phyloP scores from a whole-genome alignment of 2,888 invertebrate species.

The Itoplectis maculator region DNA sequence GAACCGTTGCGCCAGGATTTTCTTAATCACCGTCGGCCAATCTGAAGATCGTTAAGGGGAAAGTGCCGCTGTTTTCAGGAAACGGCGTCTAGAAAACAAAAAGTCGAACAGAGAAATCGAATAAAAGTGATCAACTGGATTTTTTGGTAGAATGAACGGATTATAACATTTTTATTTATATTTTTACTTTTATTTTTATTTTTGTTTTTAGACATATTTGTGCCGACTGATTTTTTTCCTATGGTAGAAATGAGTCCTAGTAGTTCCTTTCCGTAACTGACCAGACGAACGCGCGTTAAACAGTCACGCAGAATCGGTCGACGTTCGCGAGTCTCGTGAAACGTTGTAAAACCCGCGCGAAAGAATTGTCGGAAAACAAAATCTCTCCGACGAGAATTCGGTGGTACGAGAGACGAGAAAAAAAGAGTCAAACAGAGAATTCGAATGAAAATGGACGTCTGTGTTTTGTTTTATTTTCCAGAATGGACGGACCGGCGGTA shows the following conservation, averaged over 20 bases:
- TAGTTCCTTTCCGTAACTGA: not conserved
- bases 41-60: conserved; percentile 53
- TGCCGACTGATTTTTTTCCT: not conserved
- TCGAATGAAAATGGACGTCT: conserved; percentile 53
- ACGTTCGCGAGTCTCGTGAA: not conserved
- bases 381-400: conserved; percentile 32
- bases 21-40: conserved; percentile 68
- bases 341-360: not conserved
- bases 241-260: not conserved
- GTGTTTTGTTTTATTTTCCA: conserved; percentile 67
- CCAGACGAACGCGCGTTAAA: conserved; percentile 17
- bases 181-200: too few relatives aligned
- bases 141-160: too few relatives aligned
- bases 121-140: too few relatives aligned
- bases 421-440: conserved; percentile 47
- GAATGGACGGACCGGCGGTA: conserved; percentile 86
- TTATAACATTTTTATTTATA: too few relatives aligned
- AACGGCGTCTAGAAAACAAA: conserved; percentile 32
- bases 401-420: conserved; percentile 14
- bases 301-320: not conserved
- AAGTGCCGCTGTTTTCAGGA: conserved; percentile 29
- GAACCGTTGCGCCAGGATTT: conserved; percentile 49
- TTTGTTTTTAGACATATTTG: not conserved
- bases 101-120: too few relatives aligned
- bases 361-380: conserved; percentile 16